Evolutionary conservation across 2,797 vertebrate species (phyloP).

Genomic region (Alcedo atthis): DNA sequence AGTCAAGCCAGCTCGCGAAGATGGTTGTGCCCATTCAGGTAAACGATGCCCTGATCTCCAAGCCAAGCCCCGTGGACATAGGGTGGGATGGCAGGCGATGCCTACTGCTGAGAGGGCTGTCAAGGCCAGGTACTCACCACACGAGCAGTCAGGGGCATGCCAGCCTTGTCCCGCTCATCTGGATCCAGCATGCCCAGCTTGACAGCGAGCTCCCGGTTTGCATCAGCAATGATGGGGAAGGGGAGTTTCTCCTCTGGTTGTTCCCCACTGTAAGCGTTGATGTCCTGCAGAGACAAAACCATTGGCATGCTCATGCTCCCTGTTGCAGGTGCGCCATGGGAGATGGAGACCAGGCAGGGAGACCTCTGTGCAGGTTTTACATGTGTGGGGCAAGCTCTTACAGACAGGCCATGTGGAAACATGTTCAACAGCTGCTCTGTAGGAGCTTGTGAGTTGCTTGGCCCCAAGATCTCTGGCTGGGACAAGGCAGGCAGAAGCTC

Average conservation of each 20-base stretch:
- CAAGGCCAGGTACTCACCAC: constrained; percentile 84
- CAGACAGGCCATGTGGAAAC: not conserved
- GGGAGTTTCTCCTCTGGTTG: constrained; percentile 80
- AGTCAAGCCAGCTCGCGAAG: not conserved
- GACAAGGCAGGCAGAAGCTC: not conserved
- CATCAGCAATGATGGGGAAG: constrained; percentile 95
- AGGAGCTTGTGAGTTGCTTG: not conserved
- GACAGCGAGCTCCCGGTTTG: constrained; percentile 86
- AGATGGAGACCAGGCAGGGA: not conserved
- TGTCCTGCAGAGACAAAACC: constrained; percentile 82
- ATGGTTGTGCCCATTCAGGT: not conserved
- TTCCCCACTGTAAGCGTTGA: constrained; percentile 82
- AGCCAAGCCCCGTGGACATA: not conserved
- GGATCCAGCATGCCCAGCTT: constrained; percentile 96
- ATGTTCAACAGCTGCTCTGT: not conserved
- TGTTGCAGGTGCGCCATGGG: not conserved
- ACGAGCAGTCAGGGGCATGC: constrained; percentile 91
- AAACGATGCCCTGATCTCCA: not conserved
- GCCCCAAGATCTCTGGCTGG: not conserved
- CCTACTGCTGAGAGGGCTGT: not conserved
- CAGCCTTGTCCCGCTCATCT: constrained; percentile 88
- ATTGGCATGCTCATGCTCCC: fast-evolving
- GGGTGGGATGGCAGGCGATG: not conserved
- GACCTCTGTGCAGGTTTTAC: not conserved
- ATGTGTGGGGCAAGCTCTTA: not conserved